phyloP scores from a whole-genome alignment of 2,888 invertebrate species.

The Mechanitis mazaeus region DNA sequence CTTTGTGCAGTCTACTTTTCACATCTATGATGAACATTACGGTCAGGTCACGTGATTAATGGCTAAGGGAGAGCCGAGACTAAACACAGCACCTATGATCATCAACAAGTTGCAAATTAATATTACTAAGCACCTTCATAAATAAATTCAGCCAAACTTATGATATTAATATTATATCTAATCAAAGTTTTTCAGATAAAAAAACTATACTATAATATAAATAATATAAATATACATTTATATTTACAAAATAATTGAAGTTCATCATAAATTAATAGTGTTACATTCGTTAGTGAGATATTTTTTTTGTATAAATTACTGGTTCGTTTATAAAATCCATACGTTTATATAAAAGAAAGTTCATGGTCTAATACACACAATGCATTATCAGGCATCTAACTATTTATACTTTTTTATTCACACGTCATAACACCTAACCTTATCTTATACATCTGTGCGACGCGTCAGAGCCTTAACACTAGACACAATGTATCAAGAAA shows the following conservation, averaged over 20 bases:
- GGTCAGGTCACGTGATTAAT: constrained; percentile 72
- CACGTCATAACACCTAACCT: constrained; percentile 58
- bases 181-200: constrained; percentile 1
- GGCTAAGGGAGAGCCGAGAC: constrained; percentile 52
- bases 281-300: too few relatives aligned
- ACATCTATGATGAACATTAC: constrained; percentile 37
- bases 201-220: neutral
- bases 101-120: constrained; percentile 77
- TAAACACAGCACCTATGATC: constrained; percentile 59
- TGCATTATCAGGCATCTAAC: constrained; percentile 21
- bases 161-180: neutral
- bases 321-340: constrained; percentile 22
- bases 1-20: neutral
- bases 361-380: constrained; percentile 24
- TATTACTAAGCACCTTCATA: constrained; percentile 39
- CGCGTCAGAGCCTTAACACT: constrained; percentile 42
- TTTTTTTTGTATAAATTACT: too few relatives aligned
- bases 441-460: constrained; percentile 54
- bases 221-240: too few relatives aligned
- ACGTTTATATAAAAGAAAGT: constrained; percentile 8
- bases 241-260: too few relatives aligned
- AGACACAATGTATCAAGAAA: constrained; percentile 47
- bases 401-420: constrained; percentile 40
- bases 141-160: neutral
- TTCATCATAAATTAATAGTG: too few relatives aligned